Evolutionary conservation across 2,888 invertebrate species (phyloP), one percentile per base, ranked within the genome.

Genomic region (Piscicola geometra): DNA sequence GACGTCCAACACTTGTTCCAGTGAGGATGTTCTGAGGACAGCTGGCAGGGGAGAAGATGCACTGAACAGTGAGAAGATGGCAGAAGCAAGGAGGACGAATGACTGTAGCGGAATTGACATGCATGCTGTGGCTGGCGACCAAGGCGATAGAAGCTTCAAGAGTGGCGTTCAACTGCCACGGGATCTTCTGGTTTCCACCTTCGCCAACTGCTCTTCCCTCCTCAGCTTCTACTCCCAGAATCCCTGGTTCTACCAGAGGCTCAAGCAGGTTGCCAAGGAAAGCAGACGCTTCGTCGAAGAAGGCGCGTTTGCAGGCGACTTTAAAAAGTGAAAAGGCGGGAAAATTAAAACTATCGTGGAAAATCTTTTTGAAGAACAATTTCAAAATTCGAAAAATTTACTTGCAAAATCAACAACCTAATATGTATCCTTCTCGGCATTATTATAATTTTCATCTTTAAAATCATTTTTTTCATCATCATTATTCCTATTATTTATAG

Each of bases 161-260:
- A 32, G 33, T 25, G 30, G 21, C 21, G 33, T 33, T 25, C 9
- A 33, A 32, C 25, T 36, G 1, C 36, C 25, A 25, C n/a, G 0
- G 18, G 41, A 36, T 25, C 68, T 35, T 30, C 21, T 68, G 25
- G 35, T 36, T 33, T 33, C 30, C 35, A 36, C 33, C 15, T 68
- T n/a, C 35, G 41, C 35, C 25, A 68, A 36, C 68, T 32, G 18
- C 33, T 18, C n/a, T 25, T 33, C 36, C 1, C 25, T 0, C 30
- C 30, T 18, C 30, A 9, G 9, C 30, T 35, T 0, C 21, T 68
- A n/a, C 30, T 71, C 47, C 15, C 71, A 41, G 41, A 35, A 30
- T 25, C 71, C 71, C 71, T 71, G 32, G 25, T 36, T 33, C 30
- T 32, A 28, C 15, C 35, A 70, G 12, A 70, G 47, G 36, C 28